phyloP scores from a whole-genome alignment of 1,140 invertebrate genomes.

The Micrasema longulum region DNA sequence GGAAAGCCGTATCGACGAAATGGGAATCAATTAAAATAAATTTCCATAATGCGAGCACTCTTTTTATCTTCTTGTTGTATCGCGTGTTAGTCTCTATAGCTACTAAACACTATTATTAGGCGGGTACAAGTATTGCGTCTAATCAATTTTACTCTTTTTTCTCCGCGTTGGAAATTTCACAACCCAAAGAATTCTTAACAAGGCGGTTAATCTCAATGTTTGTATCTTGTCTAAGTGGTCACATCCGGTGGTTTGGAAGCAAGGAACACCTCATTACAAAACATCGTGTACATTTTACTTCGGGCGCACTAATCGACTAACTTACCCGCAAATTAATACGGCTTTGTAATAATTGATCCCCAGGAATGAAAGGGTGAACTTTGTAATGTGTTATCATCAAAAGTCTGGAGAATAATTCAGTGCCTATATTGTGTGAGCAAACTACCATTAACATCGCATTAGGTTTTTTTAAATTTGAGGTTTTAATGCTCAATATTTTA shows the following conservation, averaged over 20 bases:
- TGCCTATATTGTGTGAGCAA: no score
- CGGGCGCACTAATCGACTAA: constrained; percentile 12
- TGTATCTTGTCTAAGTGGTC: constrained; percentile 49
- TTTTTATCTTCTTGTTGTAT: constrained; percentile 37
- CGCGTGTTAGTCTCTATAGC: constrained; percentile 14
- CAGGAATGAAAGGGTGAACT: constrained; percentile 20
- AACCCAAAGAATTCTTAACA: constrained; percentile 51
- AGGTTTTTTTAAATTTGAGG: no score
- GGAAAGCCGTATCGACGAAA: constrained; percentile 1
- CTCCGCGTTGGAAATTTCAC: constrained; percentile 41
- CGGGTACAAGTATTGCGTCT: constrained; percentile 22
- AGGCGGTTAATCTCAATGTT: constrained; percentile 51
- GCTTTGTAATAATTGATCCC: constrained; percentile 24
- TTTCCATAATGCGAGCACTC: constrained; percentile 41
- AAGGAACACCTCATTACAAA: constrained; percentile 49
- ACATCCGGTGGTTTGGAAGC: constrained; percentile 40
- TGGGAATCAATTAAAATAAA: constrained; percentile 47
- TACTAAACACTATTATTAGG: constrained; percentile 39
- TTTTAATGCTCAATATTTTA: no score
- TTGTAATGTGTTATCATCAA: neutral
- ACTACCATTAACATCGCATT: no score
- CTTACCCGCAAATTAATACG: constrained; percentile 38
- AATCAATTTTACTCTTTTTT: constrained; percentile 46
- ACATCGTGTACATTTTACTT: constrained; percentile 12
- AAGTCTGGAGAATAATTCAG: neutral